These are phyloP conservation scores for Stegana nigrithorax DNA, from an alignment of 2,888 invertebrate genomes.

Conservation along the genomic window DNA sequence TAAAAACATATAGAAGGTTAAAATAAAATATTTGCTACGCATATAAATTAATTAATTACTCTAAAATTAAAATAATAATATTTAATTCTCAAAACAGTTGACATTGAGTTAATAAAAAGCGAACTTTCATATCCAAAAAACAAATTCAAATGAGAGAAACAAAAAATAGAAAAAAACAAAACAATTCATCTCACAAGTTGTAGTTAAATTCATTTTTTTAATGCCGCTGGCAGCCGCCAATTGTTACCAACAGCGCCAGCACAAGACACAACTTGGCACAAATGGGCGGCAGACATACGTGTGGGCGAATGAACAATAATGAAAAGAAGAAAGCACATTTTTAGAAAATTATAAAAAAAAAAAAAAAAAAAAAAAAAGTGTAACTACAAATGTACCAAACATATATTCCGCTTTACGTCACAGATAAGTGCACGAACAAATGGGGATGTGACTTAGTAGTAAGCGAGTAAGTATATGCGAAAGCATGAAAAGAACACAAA, in stretches of 20 bases:
- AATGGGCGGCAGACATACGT: slow-evolving; percentile 10
- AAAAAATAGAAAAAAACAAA: background rate
- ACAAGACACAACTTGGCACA: background rate
- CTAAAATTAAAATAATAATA: no score
- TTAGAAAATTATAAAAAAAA: slow-evolving; percentile 19
- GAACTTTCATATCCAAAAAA: background rate
- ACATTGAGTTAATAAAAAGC: background rate
- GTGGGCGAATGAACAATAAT: slow-evolving; percentile 37
- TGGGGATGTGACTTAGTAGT: background rate
- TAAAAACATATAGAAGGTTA: background rate
- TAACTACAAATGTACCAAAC: background rate
- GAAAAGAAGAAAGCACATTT: slow-evolving; percentile 18
- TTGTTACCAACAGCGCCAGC: background rate
- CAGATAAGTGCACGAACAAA: slow-evolving; percentile 40
- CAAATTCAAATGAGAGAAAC: background rate
- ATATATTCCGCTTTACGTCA: slow-evolving; percentile 38
- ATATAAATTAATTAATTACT: no score
- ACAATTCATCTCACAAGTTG: no score
- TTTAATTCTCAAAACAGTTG: no score
- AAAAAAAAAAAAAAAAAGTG: background rate
- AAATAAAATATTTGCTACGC: no score
- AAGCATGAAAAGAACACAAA: background rate
- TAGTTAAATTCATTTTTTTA: no score
- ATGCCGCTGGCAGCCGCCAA: background rate
- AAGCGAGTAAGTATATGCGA: slow-evolving; percentile 14